A percentile compares a stretch with the other conserved stretches of the same genome.
Evolutionary conservation across 2,113 vertebrate genomes (phyloP).

Genomic region (Caretta caretta): DNA sequence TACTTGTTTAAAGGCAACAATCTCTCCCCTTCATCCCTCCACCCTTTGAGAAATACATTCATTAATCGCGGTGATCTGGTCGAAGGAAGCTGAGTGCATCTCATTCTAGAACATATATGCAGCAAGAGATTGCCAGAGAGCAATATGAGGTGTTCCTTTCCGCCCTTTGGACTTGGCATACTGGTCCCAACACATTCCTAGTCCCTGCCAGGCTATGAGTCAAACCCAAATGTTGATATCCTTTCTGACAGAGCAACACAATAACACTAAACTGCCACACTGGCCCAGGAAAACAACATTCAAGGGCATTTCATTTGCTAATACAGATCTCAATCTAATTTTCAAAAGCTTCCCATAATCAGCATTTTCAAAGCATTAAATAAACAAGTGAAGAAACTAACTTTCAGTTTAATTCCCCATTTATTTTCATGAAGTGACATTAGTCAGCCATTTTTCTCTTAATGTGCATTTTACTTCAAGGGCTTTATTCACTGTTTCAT

Average conservation of each 20-base stretch:
- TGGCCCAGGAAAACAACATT: neutral
- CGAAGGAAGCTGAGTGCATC: neutral
- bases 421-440: neutral
- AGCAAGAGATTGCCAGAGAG: neutral
- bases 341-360: neutral
- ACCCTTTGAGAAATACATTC: neutral
- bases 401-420: neutral
- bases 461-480: neutral
- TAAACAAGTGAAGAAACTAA: neutral
- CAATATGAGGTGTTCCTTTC: rapidly evolving
- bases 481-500: rapidly evolving
- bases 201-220: neutral
- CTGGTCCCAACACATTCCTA: neutral
- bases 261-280: neutral
- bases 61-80: neutral
- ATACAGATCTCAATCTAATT: neutral
- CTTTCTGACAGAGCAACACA: neutral
- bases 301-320: neutral
- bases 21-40: rapidly evolving
- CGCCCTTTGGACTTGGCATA: neutral
- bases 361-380: neutral
- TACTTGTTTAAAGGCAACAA: neutral
- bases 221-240: neutral
- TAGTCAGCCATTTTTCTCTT: neutral
- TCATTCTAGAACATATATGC: neutral